Evolutionary conservation across 2,888 invertebrate species (phyloP), one percentile per base, ranked within the genome.

Genomic region (Masnerella sp.): DNA sequence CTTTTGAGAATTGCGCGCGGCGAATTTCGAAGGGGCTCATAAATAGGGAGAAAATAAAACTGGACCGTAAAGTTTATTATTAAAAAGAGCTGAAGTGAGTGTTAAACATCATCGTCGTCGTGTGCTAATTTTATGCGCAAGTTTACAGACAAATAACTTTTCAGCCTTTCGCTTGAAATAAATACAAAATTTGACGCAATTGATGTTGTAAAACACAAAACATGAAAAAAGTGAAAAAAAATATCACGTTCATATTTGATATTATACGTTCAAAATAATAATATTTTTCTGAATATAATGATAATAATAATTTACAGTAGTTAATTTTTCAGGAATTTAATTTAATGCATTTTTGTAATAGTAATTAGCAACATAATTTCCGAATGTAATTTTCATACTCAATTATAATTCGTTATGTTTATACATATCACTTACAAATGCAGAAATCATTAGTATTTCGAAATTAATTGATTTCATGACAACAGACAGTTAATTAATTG

Each of bases 401-500:
- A 7, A 47, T 47, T 47, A 30, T 47, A 17, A 17, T 17, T n/a
- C 17, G 22, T 47, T 30, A 30, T 30, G 30, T 30, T 47, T 28
- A 47, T 47, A 22, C 22, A 22, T 22, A 11, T 9, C 25, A 25
- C 38, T 36, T 18, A 17, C 38, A 30, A 25, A 52, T 20, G 18
- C 12, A 36, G 12, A 38, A 38, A 25, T 52, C 52, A 52, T 52
- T 52, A 38, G 52, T 15, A 38, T 22, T n/a, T 38, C 52, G 11
- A 12, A 52, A 38, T 52, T 22, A 52, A 52, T 52, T 52, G 52
- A 52, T 38, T 38, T 38, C 25, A 52, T 52, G 52, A 52, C 52
- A 34, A 34, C 25, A 17, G 25, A 36, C 38, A 36, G 52, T 52
- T 34, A 38, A 38, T 51, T 51, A 51, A 38, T 52, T 52, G 52